Evolutionary conservation across 2,113 vertebrate species (phyloP), one percentile per base, ranked within the genome.

Genomic region (Hepsetus odoe): DNA sequence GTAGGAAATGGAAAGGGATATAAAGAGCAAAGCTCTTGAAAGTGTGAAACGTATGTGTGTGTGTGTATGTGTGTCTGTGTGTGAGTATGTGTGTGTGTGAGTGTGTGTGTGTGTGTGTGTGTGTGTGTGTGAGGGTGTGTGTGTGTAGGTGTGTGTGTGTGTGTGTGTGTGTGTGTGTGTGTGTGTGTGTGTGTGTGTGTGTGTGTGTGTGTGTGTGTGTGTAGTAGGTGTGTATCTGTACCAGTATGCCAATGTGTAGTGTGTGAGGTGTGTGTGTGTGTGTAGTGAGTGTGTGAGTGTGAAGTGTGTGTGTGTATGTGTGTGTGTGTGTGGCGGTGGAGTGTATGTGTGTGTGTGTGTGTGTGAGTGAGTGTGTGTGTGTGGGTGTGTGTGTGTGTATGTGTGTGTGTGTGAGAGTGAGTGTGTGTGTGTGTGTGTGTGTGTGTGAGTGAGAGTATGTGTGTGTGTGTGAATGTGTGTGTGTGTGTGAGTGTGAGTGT

Each of bases 91-190:
- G 38, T 70, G 35, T 62, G 26, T 18, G 26, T 32, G 30, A 28
- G 53, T 56, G 44, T 69, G 71, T 38, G 32, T 40, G 35, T 67
- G 32, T 65, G 12, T 65, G 55, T 40, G 38, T n/a, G n/a, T n/a
- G n/a, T 0, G 26, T 69, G 33, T 61, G 20, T 12, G 26, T 18
- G 18, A n/a, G 33, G 40, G 40, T 71, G 72, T 24, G 8, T 33
- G 16, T 51, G 12, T 46, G n/a, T 44, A 2, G 7, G n/a, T 69
- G 33, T 61, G 20, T 12, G 26, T 18, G 18, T 28, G 33, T 51
- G 40, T 71, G 72, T 24, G 8, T 33, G 16, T 51, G 12, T 46
- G n/a, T 44, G 4, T 69, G 33, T 61, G 20, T 12, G 26, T 18
- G 18, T 28, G 33, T 51, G 40, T 71, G 72, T 24, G 8, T 33